Evolutionary conservation across 2,113 vertebrate species (phyloP).

Genomic region (Xiphorhynchus elegans): DNA sequence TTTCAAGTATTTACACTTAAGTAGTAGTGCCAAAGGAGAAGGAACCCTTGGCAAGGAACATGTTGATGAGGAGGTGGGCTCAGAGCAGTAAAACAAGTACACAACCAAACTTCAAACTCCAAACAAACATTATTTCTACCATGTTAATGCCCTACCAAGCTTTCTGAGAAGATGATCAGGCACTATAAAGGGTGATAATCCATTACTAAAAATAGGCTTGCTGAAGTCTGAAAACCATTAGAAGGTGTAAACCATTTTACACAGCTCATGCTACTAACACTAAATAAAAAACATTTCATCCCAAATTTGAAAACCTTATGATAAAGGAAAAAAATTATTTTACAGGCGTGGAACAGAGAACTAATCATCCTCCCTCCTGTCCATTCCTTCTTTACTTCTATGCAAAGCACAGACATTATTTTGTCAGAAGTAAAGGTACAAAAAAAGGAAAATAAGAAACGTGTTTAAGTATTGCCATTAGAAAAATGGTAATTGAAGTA

Average conservation of each 20-base stretch:
- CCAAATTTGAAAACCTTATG: background rate
- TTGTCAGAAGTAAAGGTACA: background rate
- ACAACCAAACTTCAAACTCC: background rate
- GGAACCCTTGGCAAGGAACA: background rate
- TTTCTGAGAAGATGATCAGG: constrained; percentile 55
- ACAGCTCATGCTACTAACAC: background rate
- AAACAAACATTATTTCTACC: constrained; percentile 20
- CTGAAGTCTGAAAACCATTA: constrained; percentile 30
- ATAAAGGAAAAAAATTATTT: background rate
- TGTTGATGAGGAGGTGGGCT: background rate
- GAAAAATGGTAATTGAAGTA: background rate
- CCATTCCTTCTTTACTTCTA: background rate
- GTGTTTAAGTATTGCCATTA: background rate
- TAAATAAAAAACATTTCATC: background rate
- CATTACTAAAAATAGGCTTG: constrained; percentile 55
- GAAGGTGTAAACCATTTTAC: constrained; percentile 1
- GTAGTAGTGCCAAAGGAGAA: background rate
- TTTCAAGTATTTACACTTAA: background rate
- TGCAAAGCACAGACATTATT: background rate
- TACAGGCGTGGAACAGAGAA: background rate
- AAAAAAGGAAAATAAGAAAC: background rate
- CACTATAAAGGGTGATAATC: constrained; percentile 61
- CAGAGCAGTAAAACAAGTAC: background rate
- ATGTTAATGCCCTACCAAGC: constrained; percentile 28
- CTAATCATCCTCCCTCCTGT: background rate